Base-by-base conservation (phyloP, 2,797 vertebrate genomes). In the Phalanger gymnotis region DNA sequence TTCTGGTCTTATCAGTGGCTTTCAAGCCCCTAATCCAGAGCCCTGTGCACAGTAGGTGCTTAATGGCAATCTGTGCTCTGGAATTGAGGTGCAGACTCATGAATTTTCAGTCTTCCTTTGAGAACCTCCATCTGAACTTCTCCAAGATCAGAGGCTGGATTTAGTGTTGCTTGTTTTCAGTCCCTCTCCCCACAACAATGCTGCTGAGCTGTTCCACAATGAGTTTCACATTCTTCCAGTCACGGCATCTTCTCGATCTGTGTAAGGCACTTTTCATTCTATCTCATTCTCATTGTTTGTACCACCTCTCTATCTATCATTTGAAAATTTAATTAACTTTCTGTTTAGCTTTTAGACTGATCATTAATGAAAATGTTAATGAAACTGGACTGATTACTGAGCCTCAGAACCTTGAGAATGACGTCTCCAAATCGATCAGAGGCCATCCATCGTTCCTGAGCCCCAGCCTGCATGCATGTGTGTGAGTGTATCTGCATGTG, bases 331-430 rank as follows among this genome's bases (percentile, higher is more conserved):
- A 93, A 97, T 98, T 95, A 96, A 95, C 93, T 95, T 94, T 96
- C 89, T 94, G 53, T 95, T 95, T 94, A 95, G 58, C 28, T 11
- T 95, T 81, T 90, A 96, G 58, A 92, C 51, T 58, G 54, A 73
- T 95, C 94, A 97, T 97, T 95, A 95, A 91, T 94, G 95, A 96
- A 40, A 95, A 56, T 61, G 90, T 87, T 97, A 95, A 96, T 97
- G 95, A 95, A 97, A 90, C 93, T 96, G 93, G 61, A 94, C 53
- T 94, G 94, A 53, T 55, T 61, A 2, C n/a, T 92, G 92, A 90
- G 61, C 6, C 52, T 92, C 73, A 61, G 89, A 92, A 55, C 30
- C 53, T n/a, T 5, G 51, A 34, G 52, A 30, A 90, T 31, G 52
- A 53, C 7, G 22, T 54, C 52, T 90, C 90, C 52, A 10, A 47